A percentile compares a stretch with the other conserved stretches of the same genome.
Conservation (phyloP, 2,113 vertebrate genomes). For the Petrocephalus microphthalmus region DNA sequence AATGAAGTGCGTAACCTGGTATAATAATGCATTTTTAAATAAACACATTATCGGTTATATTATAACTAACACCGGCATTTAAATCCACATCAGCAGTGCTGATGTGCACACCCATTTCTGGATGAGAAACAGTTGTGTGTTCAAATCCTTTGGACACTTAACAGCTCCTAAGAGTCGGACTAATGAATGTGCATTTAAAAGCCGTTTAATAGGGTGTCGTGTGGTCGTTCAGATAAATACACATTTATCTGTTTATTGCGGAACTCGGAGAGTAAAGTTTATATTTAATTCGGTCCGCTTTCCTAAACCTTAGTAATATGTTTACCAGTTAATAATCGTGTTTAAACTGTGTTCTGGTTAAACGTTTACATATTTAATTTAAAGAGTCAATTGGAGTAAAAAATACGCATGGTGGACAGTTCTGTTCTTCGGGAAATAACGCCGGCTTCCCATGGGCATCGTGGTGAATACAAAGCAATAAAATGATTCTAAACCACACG, state of each 20-base stretch:
- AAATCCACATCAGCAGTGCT: not conserved
- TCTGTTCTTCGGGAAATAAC: constrained; percentile 45
- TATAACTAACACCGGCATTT: not conserved
- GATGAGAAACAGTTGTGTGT: not conserved
- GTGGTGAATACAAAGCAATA: constrained; percentile 50
- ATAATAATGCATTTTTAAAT: not conserved
- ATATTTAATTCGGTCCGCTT: not conserved
- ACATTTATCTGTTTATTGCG: not conserved
- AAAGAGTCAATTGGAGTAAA: not conserved
- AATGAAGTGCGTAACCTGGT: not conserved
- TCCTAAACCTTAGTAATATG: not conserved
- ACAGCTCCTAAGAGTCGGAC: not conserved
- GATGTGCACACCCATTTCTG: not conserved
- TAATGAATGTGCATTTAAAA: constrained; percentile 13
- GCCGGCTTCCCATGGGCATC: constrained; percentile 37
- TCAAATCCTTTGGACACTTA: not conserved
- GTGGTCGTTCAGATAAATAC: constrained; percentile 5
- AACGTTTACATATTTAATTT: not conserved
- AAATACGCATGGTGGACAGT: constrained; percentile 1
- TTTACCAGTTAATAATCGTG: not conserved
- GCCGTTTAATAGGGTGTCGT: not conserved
- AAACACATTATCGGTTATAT: not conserved
- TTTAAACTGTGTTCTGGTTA: not conserved
- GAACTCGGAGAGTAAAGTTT: not conserved
- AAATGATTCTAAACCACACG: constrained; percentile 48